phyloP scores from a whole-genome alignment of 2,113 vertebrate species.

The Triplophysa rosa region DNA sequence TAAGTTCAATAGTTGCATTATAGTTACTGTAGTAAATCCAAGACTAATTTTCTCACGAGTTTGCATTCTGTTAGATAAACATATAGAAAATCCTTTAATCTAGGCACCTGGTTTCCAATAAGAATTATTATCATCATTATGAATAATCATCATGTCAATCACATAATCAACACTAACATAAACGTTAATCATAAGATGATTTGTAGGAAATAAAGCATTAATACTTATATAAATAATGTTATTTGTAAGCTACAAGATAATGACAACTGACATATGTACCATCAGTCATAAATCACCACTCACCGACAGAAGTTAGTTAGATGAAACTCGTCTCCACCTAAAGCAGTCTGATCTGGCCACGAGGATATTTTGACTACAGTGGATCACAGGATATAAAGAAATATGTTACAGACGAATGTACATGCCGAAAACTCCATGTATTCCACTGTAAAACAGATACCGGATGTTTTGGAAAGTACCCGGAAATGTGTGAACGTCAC shows the following conservation, averaged over 20 bases:
- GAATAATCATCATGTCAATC: not conserved
- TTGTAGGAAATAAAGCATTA: no score
- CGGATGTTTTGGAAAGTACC: constrained; percentile 4
- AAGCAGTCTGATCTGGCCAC: not conserved
- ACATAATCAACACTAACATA: not conserved
- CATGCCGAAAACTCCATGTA: not conserved
- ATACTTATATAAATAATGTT: no score
- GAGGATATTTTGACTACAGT: not conserved
- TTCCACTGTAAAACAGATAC: not conserved
- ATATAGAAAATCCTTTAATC: no score
- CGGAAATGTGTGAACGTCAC: not conserved
- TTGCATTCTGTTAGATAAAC: no score
- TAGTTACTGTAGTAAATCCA: no score
- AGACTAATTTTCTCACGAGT: no score
- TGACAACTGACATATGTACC: not conserved
- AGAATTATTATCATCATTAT: not conserved
- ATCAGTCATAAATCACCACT: not conserved
- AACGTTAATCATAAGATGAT: no score
- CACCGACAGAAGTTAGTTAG: constrained; percentile 1
- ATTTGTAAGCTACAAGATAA: no score
- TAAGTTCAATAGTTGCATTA: no score
- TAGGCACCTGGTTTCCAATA: no score
- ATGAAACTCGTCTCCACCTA: not conserved
- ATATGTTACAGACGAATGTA: not conserved
- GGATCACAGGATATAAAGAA: not conserved